Evolutionary conservation across 2,888 invertebrate genomes (phyloP).

Genomic region (Clostera curtula): DNA sequence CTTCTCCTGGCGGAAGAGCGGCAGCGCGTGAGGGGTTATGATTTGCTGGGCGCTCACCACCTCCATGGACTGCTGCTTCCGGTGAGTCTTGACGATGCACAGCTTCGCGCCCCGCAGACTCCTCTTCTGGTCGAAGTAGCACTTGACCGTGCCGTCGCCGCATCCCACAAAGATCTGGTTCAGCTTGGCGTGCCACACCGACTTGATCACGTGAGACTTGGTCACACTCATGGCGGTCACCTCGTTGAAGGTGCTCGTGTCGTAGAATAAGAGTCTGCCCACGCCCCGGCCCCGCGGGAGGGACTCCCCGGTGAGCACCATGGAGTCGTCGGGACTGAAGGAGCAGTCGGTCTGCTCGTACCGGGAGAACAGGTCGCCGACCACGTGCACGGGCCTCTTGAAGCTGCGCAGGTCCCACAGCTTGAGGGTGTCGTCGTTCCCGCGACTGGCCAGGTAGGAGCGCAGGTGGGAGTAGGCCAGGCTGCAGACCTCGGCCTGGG

Average conservation of each 20-base stretch:
- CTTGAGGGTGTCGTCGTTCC: slow-evolving; percentile 95
- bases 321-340: slow-evolving; percentile 94
- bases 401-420: slow-evolving; percentile 94
- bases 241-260: slow-evolving; percentile 83
- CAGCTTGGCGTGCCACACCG: slow-evolving; percentile 97
- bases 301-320: slow-evolving; percentile 92
- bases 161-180: slow-evolving; percentile 97
- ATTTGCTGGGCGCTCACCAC: slow-evolving; percentile 93
- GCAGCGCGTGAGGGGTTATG: slow-evolving; percentile 96
- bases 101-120: slow-evolving; percentile 94
- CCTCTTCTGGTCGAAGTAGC: slow-evolving; percentile 91
- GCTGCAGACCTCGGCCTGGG: slow-evolving; percentile 86
- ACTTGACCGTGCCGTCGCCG: slow-evolving; percentile 91
- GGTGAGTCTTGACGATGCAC: slow-evolving; percentile 87
- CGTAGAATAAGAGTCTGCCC: slow-evolving; percentile 86
- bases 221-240: slow-evolving; percentile 85
- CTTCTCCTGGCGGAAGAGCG: slow-evolving; percentile 94
- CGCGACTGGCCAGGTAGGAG: slow-evolving; percentile 83
- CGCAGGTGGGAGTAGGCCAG: slow-evolving; percentile 93
- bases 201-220: slow-evolving; percentile 89
- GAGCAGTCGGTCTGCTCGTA: slow-evolving; percentile 88
- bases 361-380: slow-evolving; percentile 83
- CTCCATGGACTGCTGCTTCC: slow-evolving; percentile 88
- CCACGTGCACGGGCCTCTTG: slow-evolving; percentile 83
- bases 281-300: slow-evolving; percentile 76